Evolutionary conservation across 2,888 invertebrate species (phyloP).

Genomic region (Biston betularia): DNA sequence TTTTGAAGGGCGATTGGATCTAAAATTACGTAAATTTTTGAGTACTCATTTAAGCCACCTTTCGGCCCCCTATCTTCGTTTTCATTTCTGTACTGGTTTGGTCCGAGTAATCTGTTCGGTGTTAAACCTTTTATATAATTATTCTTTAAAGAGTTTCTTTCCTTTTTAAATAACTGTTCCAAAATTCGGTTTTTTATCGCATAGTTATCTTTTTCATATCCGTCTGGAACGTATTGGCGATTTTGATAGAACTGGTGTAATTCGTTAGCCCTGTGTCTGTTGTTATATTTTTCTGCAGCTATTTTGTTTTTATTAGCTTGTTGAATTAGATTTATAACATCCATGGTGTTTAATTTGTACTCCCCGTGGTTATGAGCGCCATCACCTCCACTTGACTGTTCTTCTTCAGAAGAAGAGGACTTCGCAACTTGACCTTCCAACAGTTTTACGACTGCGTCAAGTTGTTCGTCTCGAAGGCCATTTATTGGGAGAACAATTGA

Average conservation of each 20-base stretch:
- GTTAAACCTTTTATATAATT: slow-evolving; percentile 15
- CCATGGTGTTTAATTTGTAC: slow-evolving; percentile 40
- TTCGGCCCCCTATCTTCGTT: slow-evolving; percentile 23
- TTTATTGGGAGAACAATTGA: slow-evolving; percentile 7
- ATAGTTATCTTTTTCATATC: not conserved
- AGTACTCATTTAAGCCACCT: slow-evolving; percentile 53
- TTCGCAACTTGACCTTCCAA: slow-evolving; percentile 5
- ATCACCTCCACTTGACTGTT: slow-evolving; percentile 11
- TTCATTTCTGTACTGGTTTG: slow-evolving; percentile 16
- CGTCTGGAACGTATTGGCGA: slow-evolving; percentile 3
- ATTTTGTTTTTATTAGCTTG: slow-evolving; percentile 34
- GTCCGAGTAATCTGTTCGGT: slow-evolving; percentile 35
- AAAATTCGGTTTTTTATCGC: slow-evolving; percentile 17
- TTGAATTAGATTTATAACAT: slow-evolving; percentile 48
- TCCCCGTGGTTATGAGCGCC: slow-evolving; percentile 25
- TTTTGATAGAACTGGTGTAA: slow-evolving; percentile 3
- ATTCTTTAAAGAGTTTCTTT: slow-evolving; percentile 15
- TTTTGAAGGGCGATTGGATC: slow-evolving; percentile 57
- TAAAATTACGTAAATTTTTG: slow-evolving; percentile 66
- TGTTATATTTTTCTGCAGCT: slow-evolving; percentile 16
- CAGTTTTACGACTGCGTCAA: slow-evolving; percentile 12
- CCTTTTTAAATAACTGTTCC: slow-evolving; percentile 24
- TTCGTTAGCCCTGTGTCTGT: not conserved
- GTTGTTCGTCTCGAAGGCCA: slow-evolving; percentile 5
- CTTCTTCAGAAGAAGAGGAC: slow-evolving; percentile 8